These are phyloP conservation scores for Tragelaphus buxtoni DNA, from an alignment of 2,113 vertebrate genomes.

Conservation along the genomic window DNA sequence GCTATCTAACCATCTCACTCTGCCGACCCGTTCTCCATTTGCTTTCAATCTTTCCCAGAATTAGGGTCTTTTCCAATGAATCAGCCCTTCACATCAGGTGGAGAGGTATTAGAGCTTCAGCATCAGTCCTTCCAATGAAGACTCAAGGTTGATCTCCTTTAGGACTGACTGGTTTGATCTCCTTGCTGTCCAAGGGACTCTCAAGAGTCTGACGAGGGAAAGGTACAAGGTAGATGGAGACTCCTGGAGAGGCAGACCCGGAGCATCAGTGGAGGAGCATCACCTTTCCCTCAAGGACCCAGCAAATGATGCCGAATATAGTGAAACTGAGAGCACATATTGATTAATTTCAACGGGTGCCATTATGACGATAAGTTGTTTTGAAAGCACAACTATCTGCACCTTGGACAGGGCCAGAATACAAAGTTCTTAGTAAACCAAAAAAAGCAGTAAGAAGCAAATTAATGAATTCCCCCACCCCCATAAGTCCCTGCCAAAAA, in stretches of 20 bases:
- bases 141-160: background rate
- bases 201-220: background rate
- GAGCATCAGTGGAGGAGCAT: background rate
- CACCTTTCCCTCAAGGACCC: background rate
- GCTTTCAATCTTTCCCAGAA: background rate
- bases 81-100: background rate
- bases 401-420: constrained; percentile 38
- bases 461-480: background rate
- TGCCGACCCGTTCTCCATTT: background rate
- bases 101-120: background rate
- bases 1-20: background rate
- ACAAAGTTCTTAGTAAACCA: constrained; percentile 44
- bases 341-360: constrained; percentile 8
- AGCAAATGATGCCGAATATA: background rate
- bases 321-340: background rate
- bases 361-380: background rate
- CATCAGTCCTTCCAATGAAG: background rate
- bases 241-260: background rate
- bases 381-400: constrained; percentile 30
- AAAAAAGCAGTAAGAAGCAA: constrained; percentile 36
- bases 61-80: background rate
- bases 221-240: background rate
- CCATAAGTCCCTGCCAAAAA: background rate
- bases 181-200: background rate
- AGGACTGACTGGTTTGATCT: background rate